These are phyloP conservation scores for Artemia sp. DNA, from an alignment of 2,888 invertebrate species.

Conservation along the genomic window DNA sequence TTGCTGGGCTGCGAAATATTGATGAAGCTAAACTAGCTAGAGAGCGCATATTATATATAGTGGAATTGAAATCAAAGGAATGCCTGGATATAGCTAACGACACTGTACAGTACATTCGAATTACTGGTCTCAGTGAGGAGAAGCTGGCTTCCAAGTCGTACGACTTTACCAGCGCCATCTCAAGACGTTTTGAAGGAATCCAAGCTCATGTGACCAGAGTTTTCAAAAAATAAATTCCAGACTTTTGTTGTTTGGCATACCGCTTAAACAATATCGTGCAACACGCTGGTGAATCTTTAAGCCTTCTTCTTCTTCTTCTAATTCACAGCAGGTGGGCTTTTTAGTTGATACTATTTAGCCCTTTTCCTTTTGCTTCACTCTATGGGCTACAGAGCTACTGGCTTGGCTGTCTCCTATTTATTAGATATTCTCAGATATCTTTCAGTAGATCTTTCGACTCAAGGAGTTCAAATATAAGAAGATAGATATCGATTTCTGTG, in stretches of 20 bases:
- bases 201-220: background rate
- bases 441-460: too few relatives aligned
- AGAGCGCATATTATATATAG: background rate
- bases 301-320: too few relatives aligned
- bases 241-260: background rate
- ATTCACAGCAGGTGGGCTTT: too few relatives aligned
- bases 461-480: too few relatives aligned
- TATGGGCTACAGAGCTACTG: too few relatives aligned
- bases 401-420: too few relatives aligned
- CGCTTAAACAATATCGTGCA: background rate
- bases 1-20: background rate
- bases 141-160: conserved; percentile 1
- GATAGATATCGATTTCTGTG: too few relatives aligned
- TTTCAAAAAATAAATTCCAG: background rate
- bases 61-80: background rate
- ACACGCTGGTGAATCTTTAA: background rate
- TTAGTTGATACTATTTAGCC: too few relatives aligned
- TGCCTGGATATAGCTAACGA: background rate
- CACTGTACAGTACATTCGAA: background rate
- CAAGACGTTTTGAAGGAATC: background rate
- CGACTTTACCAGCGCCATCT: background rate
- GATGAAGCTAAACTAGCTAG: background rate
- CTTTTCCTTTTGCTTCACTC: too few relatives aligned
- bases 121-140: background rate
- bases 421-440: too few relatives aligned